These are phyloP conservation scores for Periphyllus acericola DNA, from an alignment of 2,888 invertebrate genomes.

Conservation along the genomic window DNA sequence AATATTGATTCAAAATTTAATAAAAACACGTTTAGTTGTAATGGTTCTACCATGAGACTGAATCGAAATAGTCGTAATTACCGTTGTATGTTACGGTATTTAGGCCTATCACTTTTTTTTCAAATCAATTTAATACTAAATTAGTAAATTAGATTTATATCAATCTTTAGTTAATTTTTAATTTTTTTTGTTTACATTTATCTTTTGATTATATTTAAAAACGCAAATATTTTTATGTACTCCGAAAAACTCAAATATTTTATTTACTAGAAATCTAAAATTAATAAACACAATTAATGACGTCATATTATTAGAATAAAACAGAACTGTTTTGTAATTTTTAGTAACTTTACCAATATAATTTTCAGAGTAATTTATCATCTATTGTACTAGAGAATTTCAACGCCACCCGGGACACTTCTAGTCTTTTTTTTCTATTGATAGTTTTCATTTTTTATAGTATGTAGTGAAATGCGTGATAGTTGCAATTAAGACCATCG, in stretches of 20 bases:
- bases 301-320: not conserved
- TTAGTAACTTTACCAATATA: not conserved
- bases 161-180: not conserved
- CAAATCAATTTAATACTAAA: not conserved
- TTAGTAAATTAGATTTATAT: not conserved
- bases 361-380: not conserved
- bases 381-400: not conserved
- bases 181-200: not conserved
- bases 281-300: not conserved
- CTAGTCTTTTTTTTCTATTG: slow-evolving; percentile 64
- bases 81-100: not conserved
- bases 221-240: not conserved
- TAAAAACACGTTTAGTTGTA: too few relatives aligned
- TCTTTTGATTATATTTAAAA: not conserved
- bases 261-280: not conserved
- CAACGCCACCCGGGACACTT: not conserved
- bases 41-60: not conserved
- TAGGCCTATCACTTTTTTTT: too few relatives aligned
- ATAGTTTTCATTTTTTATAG: slow-evolving; percentile 71
- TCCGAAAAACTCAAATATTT: not conserved
- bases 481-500: slow-evolving; percentile 98
- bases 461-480: slow-evolving; percentile 99
- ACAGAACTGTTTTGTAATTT: not conserved
- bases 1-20: too few relatives aligned
- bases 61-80: not conserved